phyloP scores from a whole-genome alignment of 1,140 invertebrate species.

The Drusus annulatus region DNA sequence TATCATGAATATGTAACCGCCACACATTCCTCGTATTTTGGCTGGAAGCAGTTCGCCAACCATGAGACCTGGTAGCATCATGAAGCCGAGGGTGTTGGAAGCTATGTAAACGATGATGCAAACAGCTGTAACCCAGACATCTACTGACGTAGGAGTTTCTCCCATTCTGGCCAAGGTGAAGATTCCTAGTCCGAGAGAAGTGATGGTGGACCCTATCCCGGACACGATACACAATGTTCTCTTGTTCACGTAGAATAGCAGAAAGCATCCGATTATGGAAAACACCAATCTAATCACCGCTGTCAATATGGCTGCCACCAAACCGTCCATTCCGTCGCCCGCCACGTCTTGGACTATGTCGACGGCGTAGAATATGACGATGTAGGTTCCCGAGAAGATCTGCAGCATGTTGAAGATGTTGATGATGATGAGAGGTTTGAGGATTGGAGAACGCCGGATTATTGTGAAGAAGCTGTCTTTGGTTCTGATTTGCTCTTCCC shows the following conservation, averaged over 20 bases:
- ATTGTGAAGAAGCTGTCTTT: conserved; percentile 68
- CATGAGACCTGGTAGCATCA: conserved; percentile 80
- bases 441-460: conserved; percentile 71
- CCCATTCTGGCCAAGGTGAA: conserved; percentile 69
- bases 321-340: conserved; percentile 66
- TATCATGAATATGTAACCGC: conserved; percentile 79
- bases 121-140: conserved; percentile 69
- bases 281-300: conserved; percentile 76
- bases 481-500: conserved; percentile 64
- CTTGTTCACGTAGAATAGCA: conserved; percentile 76
- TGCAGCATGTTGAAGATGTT: conserved; percentile 80
- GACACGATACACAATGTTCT: conserved; percentile 77
- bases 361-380: conserved; percentile 83
- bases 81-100: conserved; percentile 80
- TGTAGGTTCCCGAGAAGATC: conserved; percentile 80
- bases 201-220: conserved; percentile 75
- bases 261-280: conserved; percentile 75
- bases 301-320: conserved; percentile 76
- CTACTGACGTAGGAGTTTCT: conserved; percentile 62
- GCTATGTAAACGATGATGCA: conserved; percentile 78
- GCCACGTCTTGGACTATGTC: conserved; percentile 77
- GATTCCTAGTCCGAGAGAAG: conserved; percentile 73
- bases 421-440: conserved; percentile 81
- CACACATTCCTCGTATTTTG: conserved; percentile 76
- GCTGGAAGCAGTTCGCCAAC: conserved; percentile 80